Base-by-base conservation (phyloP, 2,888 invertebrate species). In the Auanema sp. region DNA sequence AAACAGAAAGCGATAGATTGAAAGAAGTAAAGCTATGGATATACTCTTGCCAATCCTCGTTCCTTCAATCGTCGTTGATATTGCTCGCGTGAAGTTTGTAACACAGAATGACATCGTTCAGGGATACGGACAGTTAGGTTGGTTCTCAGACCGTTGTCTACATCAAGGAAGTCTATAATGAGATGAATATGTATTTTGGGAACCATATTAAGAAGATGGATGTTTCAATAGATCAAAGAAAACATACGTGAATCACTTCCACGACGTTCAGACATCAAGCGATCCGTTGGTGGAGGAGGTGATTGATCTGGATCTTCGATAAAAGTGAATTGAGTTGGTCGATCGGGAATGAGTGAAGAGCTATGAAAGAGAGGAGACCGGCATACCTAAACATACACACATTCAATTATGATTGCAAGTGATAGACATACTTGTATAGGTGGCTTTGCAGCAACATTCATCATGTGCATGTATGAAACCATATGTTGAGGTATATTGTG, bases 291-390 rank as follows among this genome's bases (percentile, higher is more conserved):
- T 2, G 68, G 63, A n/a, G 62, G 58, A 3, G 66, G 59, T 21
- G 66, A 66, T 14, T 60, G 49, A 16, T 76, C 76, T 33, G 33
- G 33, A 33, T 33, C 33, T 33, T 33, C 33, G 33, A 33, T 33
- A 42, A 76, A 73, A 8, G 65, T 61, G 51, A 76, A 76, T 51
- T 73, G 66, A 5, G 76, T 72, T 18, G 76, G 76, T 52, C 70
- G 68, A 61, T 76, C 76, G 11, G 76, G 76, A 56, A 76, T 76
- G 41, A 76, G 55, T 16, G 70, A 72, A 2, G 72, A 72, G 24
- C 71, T 70, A 54, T 76, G 76, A 61, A 76, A 76, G 4, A 76
- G 66, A 0, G 76, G 76, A 23, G 76, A 76, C 5, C 76, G 71
- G 56, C 75, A 75, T 2, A 72, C 71, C 75, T 75, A 47, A 40